These are phyloP conservation scores for Scomber scombrus DNA, from an alignment of 2,113 vertebrate genomes.

Conservation along the genomic window DNA sequence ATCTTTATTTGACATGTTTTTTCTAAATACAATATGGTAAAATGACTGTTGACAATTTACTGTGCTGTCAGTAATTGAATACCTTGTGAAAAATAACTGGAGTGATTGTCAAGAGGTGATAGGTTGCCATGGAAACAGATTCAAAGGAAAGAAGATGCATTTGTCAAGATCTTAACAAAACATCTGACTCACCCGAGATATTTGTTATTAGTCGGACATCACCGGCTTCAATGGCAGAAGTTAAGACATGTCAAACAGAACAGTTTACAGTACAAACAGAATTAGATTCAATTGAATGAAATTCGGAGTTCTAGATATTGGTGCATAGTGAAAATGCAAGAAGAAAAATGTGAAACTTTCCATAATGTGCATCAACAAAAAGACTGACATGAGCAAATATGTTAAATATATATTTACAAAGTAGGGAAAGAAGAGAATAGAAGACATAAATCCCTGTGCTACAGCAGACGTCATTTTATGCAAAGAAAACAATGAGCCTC, in stretches of 20 bases:
- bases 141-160: conserved; percentile 38
- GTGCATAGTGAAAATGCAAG: background rate
- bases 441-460: conserved; percentile 2
- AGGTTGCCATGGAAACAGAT: conserved; percentile 71
- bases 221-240: background rate
- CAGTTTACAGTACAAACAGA: background rate
- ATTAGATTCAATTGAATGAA: background rate
- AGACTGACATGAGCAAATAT: background rate
- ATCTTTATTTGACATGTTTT: background rate
- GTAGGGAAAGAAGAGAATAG: conserved; percentile 6
- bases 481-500: conserved; percentile 19
- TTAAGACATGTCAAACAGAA: background rate
- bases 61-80: conserved; percentile 35
- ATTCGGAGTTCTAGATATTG: background rate
- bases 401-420: background rate
- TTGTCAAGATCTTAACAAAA: conserved; percentile 52
- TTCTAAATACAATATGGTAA: background rate
- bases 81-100: conserved; percentile 39
- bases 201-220: conserved; percentile 45
- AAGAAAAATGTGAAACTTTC: background rate
- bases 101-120: conserved; percentile 56
- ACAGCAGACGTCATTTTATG: conserved; percentile 12
- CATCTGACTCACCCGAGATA: conserved; percentile 57
- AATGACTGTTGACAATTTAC: conserved; percentile 12
- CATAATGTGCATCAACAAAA: background rate